Evolutionary conservation across 2,888 invertebrate genomes (phyloP), one percentile per base, ranked within the genome.

Genomic region (Euplexia lucipara): DNA sequence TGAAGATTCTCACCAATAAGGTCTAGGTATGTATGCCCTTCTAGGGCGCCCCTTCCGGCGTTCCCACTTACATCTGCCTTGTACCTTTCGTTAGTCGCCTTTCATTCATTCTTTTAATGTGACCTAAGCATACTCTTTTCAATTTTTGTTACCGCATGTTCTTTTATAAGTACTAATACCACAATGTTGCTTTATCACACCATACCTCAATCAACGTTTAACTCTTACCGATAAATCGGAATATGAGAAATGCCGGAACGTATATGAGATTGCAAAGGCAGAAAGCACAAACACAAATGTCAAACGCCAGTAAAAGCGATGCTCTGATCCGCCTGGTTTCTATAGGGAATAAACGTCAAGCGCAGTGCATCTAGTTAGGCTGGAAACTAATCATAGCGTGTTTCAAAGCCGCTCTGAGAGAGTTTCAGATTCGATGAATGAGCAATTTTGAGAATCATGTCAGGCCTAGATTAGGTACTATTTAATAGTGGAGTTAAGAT

Each of bases 321-420:
- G 26, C 26, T 47, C 20, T 18, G 12, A 34, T 4, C 9, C 7
- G 6, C 9, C 9, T 12, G 18, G 8, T 5, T 22, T 44, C 20
- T 16, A 16, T 14, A 20, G 3, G 7, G 6, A n/a, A 26, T 34
- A 12, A 41, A 47, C 16, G 30, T 16, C 26, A n/a, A 14, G 0
- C 10, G 8, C 18, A 20, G 1, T 9, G 3, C 12, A 16, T 26
- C 14, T 12, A 34, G 10, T 22, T 30, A 14, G 0, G 20, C 10
- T 34, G 9, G 20, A 41, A 22, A 32, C 30, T 18, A 37, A 69
- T 69, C 12, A 35, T 7, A n/a, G 18, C 32, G 3, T 45, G 32
- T 45, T 44, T n/a, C 44, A 18, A 67, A 54, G 18, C n/a, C 16
- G n/a, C 16, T 26, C 6, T 7, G 34, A 18, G 26, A n/a, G 26